phyloP scores from a whole-genome alignment of 2,113 vertebrate genomes.

The Thomomys bottae region DNA sequence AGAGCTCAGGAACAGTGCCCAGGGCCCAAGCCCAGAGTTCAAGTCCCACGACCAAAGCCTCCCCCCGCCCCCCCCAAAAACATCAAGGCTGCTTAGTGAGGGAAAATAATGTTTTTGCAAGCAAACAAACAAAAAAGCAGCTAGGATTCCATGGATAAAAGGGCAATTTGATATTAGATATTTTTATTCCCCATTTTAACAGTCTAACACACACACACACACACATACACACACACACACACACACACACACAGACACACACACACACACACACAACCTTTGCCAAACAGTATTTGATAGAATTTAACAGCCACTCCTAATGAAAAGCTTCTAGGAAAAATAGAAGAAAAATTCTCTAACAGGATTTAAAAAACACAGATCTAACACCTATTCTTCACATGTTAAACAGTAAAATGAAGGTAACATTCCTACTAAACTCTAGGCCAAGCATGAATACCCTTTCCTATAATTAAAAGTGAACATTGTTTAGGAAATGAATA shows the following conservation, averaged over 20 bases:
- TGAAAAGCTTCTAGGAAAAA: slow-evolving; percentile 36
- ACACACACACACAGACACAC: neutral
- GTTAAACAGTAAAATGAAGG: slow-evolving; percentile 7
- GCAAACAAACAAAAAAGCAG: slow-evolving; percentile 11
- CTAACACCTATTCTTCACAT: neutral
- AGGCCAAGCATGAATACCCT: neutral
- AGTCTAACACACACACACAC: neutral
- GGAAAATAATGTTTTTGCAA: slow-evolving; percentile 32
- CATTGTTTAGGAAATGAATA: neutral
- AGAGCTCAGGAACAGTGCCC: no score
- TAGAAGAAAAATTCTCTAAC: slow-evolving; percentile 28
- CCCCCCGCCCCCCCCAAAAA: no score
- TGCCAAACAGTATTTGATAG: slow-evolving; percentile 21
- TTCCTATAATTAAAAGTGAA: neutral
- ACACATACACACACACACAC: neutral
- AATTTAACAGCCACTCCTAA: slow-evolving; percentile 29
- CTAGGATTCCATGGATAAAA: slow-evolving; percentile 36
- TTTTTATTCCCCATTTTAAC: neutral
- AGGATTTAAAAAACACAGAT: neutral
- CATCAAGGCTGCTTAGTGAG: no score
- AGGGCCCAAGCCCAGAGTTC: no score
- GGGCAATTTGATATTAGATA: slow-evolving; percentile 22
- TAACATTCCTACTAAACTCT: neutral
- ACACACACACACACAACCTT: neutral
- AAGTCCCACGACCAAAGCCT: no score